Conservation (phyloP, 2,888 invertebrate genomes). For the Stratiomys singularior region DNA sequence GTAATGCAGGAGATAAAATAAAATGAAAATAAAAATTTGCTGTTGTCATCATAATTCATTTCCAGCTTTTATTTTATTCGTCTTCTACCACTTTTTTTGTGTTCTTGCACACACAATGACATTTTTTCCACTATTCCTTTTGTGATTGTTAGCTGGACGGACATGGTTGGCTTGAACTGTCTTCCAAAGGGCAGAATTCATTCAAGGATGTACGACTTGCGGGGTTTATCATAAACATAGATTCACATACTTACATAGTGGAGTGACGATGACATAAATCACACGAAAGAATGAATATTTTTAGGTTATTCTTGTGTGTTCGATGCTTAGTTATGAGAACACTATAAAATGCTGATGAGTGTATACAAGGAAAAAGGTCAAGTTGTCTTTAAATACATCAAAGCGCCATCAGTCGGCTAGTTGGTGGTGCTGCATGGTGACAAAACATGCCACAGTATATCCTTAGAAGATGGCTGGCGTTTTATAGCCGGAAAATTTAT, state of each 20-base stretch:
- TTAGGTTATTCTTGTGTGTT: background rate
- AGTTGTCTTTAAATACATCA: conserved; percentile 28
- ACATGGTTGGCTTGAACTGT: too few species aligned
- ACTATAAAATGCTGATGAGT: conserved; percentile 9
- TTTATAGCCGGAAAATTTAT: conserved; percentile 20
- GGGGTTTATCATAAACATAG: conserved; percentile 1
- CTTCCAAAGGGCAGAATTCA: too few species aligned
- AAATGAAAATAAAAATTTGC: background rate
- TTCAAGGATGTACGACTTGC: background rate
- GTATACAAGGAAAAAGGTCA: conserved; percentile 9
- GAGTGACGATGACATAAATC: conserved; percentile 19
- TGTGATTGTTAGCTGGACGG: too few species aligned
- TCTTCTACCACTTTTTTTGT: background rate
- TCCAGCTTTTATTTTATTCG: background rate
- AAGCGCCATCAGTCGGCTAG: conserved; percentile 3
- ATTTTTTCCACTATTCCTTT: background rate
- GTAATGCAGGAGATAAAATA: conserved; percentile 56
- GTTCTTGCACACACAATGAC: background rate
- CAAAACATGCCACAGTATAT: background rate
- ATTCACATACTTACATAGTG: background rate
- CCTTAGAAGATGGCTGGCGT: background rate
- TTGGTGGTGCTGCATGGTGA: background rate
- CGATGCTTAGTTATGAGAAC: background rate
- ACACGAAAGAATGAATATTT: conserved; percentile 16
- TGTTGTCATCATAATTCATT: background rate